Evolutionary conservation across 2,888 invertebrate species (phyloP).

Genomic region (Bibio marci): DNA sequence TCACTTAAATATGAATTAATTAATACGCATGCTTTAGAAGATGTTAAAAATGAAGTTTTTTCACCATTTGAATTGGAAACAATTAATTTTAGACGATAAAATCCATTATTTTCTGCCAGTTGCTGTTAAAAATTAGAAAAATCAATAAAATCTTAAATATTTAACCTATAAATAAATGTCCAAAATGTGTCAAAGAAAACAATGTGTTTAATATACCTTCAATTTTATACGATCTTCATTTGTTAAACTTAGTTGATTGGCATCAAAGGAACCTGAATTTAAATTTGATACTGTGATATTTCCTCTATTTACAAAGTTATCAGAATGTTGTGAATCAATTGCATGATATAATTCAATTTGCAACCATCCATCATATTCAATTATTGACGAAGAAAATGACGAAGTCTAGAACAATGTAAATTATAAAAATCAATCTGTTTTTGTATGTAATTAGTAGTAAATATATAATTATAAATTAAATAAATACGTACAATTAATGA

Average conservation of each 20-base stretch:
- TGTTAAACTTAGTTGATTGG: slow-evolving; percentile 42
- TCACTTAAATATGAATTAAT: slow-evolving; percentile 63
- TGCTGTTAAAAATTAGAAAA: too few species aligned
- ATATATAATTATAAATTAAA: too few species aligned
- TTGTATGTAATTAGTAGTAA: too few species aligned
- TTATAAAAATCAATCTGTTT: too few species aligned
- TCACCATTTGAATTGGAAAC: slow-evolving; percentile 49
- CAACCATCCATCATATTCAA: slow-evolving; percentile 53
- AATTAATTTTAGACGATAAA: slow-evolving; percentile 55
- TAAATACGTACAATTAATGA: too few species aligned
- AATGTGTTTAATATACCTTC: slow-evolving; percentile 32
- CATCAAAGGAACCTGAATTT: slow-evolving; percentile 41
- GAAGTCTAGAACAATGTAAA: too few species aligned
- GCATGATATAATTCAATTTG: slow-evolving; percentile 53
- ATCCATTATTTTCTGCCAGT: slow-evolving; percentile 47
- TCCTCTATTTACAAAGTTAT: slow-evolving; percentile 45
- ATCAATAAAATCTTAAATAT: neutral
- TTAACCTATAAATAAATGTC: too few species aligned
- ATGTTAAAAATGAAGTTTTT: slow-evolving; percentile 53
- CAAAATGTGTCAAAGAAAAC: too few species aligned
- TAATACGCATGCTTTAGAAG: slow-evolving; percentile 63
- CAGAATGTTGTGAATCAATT: slow-evolving; percentile 34
- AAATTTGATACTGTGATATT: slow-evolving; percentile 54
- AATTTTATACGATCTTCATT: slow-evolving; percentile 37
- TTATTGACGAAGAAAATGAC: neutral